These are phyloP conservation scores for Tichodroma muraria DNA, from an alignment of 2,113 vertebrate species.

Conservation along the genomic window DNA sequence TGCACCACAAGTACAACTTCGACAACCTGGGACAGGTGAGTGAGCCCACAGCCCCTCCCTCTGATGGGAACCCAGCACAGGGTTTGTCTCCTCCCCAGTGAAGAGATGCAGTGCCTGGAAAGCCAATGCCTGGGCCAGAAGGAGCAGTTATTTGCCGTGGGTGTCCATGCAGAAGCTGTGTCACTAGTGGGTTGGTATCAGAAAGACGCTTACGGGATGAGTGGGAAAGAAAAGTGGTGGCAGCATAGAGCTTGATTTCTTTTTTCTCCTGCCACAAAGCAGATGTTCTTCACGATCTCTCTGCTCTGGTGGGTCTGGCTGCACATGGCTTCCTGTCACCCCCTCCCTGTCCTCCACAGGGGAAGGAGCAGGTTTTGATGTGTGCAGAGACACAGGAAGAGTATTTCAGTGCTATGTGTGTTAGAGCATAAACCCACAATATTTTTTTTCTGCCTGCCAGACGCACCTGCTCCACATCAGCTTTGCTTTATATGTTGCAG, in stretches of 20 bases:
- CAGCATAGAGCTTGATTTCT: conserved; percentile 3
- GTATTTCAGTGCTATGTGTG: not conserved
- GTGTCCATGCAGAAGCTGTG: not conserved
- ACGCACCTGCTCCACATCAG: not conserved
- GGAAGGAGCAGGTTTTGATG: not conserved
- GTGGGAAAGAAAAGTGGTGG: not conserved
- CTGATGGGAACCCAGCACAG: not conserved
- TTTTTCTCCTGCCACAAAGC: not conserved
- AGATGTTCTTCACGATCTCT: not conserved
- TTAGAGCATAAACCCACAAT: not conserved
- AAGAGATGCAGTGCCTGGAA: not conserved
- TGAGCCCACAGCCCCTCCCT: not conserved
- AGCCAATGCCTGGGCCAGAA: not conserved
- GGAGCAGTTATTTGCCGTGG: not conserved
- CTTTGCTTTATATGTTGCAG: conserved; percentile 64
- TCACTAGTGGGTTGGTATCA: not conserved
- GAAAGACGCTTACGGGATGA: not conserved
- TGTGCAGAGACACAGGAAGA: not conserved
- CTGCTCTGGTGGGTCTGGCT: not conserved
- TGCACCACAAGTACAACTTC: conserved; percentile 98
- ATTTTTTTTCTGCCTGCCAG: not conserved
- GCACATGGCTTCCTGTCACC: not conserved
- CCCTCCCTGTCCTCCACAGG: accelerated
- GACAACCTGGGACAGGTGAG: conserved; percentile 95
- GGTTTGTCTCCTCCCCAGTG: not conserved